Base-by-base conservation (phyloP, 1,140 invertebrate species). In the Drosophila aff. region DNA sequence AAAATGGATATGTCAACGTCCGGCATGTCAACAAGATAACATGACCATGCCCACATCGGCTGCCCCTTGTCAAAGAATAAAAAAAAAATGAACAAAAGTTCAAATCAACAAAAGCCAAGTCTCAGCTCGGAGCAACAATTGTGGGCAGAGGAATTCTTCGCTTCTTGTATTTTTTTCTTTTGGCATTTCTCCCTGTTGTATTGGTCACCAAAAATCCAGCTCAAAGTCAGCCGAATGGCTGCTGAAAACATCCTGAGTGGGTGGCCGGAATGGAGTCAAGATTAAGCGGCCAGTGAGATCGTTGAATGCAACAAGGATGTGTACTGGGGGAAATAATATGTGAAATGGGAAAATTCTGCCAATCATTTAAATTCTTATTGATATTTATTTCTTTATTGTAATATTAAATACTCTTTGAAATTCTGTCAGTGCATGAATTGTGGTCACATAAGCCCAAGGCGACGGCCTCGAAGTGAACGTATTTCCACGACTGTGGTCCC, bases 1-100 rank as follows among this genome's bases (percentile, higher is more conserved):
- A 91, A 91, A 91, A 91, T 91, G 80, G 82, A 87, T 82, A 87
- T 91, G 87, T 91, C 86, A 91, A 91, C 75, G 83, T 91, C 82
- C 83, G 76, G 79, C 76, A 68, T 91, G 86, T 91, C 86, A 91
- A 87, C 82, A 82, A 82, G 86, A 91, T 91, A 91, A 91, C 80
- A 71, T 72, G 71, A 65, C 49, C 76, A 79, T 79, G 75, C 76
- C 75, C 75, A 71, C 75, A 44, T 68, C 55, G 55, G 40, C 62
- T 44, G 73, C 43, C 65, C 58, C 58, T 72, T 64, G 76, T 79
- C 76, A 79, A 80, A 68, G 76, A 85, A 60, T 31, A 46, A 50
- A 63, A 74, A 33, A 49, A 49, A 26, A 64, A 49, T 46, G 76
- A 67, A 80, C 71, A 76, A 79, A 79, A 79, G 83, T 89, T 84